Evolutionary conservation across 2,888 invertebrate genomes (phyloP), one percentile per base, ranked within the genome.

Genomic region (Drosophila rellima): DNA sequence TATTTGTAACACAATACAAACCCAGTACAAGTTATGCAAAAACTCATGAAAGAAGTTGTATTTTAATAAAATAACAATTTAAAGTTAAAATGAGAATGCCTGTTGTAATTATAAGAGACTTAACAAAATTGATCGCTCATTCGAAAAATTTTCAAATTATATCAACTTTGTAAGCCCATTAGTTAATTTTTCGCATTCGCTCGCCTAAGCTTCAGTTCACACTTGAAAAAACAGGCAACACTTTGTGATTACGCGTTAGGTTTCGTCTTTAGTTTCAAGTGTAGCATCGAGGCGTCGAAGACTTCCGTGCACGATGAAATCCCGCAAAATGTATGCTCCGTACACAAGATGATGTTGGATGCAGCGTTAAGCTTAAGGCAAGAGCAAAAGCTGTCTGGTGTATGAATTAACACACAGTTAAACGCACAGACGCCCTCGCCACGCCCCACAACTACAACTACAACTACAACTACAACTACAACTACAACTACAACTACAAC

Each of bases 371-470:
- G 54, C 54, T 54, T 29, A 54, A 54, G 40, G 54, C 54, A 51
- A 68, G 39, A 54, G 73, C 81, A 64, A 33, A 26, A 55, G 70
- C 57, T 83, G 89, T 63, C 88, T 73, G 75, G 71, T 87, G 61
- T 87, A 80, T 84, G 89, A 83, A 89, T 83, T 89, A 83, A 89
- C 84, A 74, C 69, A 84, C 62, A 81, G 66, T 62, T 59, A 70
- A 70, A 68, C 63, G 72, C 85, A 80, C 70, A 67, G 67, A 67
- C 62, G 50, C 63, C 63, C 57, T 59, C 65, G 68, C 48, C 44
- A 39, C 20, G 31, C 6, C 11, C 39, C 35, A 13, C 29, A 52
- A 11, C 39, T 17, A 26, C 39, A 50, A 20, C 31, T 8, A 7
- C 48, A n/a, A n/a, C 48, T 50, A n/a, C 13, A 11, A 17, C 39